Conservation (phyloP, 2,113 vertebrate genomes). For the Ibidorhyncha struthersii region DNA sequence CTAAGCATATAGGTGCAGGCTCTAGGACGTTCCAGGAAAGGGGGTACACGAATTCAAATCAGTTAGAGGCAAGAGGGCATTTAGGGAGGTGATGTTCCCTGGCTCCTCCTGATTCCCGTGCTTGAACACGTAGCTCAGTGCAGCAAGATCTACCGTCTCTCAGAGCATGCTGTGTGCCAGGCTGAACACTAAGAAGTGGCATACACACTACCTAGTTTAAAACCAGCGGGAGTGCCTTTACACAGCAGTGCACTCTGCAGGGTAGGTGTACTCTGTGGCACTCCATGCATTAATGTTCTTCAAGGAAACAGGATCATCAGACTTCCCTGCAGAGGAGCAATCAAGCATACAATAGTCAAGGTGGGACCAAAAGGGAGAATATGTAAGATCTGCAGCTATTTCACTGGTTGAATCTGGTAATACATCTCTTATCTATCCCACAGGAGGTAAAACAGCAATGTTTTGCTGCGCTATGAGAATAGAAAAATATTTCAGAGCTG, state of each 20-base stretch:
- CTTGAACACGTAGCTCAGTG: not conserved
- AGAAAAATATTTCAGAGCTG: not conserved
- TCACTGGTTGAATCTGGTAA: not conserved
- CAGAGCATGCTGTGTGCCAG: not conserved
- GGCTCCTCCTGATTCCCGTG: not conserved
- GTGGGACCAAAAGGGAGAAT: not conserved
- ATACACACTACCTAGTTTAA: not conserved
- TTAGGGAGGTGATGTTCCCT: not conserved
- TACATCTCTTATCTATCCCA: not conserved
- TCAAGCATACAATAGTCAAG: not conserved
- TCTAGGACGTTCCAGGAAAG: not conserved
- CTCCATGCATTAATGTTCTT: conserved; percentile 20
- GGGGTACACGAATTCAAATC: not conserved
- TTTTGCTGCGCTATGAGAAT: not conserved
- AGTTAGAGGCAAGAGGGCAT: not conserved
- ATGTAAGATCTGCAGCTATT: not conserved
- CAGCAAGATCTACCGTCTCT: not conserved
- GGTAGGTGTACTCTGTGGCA: not conserved
- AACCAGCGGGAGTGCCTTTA: conserved; percentile 7
- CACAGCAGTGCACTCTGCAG: not conserved
- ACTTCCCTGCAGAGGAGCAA: conserved; percentile 51
- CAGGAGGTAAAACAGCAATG: conserved; percentile 8
- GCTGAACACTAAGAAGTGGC: not conserved
- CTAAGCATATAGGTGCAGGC: fast-evolving
- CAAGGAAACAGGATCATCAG: conserved; percentile 13